phyloP scores from a whole-genome alignment of 35 echinoderm and acorn worm genomes.

The Strongylocentrotus purpuratus region DNA sequence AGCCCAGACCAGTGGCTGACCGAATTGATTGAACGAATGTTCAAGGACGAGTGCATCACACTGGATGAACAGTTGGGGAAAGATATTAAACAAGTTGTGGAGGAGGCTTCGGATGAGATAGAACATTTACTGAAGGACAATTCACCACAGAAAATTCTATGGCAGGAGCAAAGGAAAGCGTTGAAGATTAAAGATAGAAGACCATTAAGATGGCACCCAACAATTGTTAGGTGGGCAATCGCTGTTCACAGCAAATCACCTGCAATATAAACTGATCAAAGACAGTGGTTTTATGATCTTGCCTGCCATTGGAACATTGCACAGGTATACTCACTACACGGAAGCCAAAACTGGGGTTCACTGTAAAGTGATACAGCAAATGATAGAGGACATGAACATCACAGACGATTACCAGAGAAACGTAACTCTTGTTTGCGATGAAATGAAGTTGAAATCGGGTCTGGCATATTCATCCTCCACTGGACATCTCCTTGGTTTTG shows the following conservation, averaged over 20 bases:
- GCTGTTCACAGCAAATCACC: neutral
- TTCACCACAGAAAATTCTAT: neutral
- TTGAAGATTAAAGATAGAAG: neutral
- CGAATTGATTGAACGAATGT: no score
- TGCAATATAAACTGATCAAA: neutral
- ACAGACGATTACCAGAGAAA: neutral
- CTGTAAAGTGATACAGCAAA: neutral
- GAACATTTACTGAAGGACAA: neutral
- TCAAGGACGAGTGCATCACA: no score
- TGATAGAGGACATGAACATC: neutral
- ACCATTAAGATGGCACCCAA: neutral
- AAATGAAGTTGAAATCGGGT: neutral
- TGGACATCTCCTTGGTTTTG: constrained; percentile 26
- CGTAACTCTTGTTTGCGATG: neutral
- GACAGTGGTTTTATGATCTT: neutral
- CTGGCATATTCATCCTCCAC: neutral
- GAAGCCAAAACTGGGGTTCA: constrained; percentile 14
- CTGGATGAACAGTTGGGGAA: no score
- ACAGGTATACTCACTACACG: constrained; percentile 35
- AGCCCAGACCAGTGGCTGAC: no score
- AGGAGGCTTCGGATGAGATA: neutral
- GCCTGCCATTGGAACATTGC: neutral
- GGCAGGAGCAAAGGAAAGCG: constrained; percentile 1
- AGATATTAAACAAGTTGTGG: no score
- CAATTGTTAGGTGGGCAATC: neutral